Conservation (phyloP, 2,113 vertebrate species). For the Dunckerocampus dactyliophorus region DNA sequence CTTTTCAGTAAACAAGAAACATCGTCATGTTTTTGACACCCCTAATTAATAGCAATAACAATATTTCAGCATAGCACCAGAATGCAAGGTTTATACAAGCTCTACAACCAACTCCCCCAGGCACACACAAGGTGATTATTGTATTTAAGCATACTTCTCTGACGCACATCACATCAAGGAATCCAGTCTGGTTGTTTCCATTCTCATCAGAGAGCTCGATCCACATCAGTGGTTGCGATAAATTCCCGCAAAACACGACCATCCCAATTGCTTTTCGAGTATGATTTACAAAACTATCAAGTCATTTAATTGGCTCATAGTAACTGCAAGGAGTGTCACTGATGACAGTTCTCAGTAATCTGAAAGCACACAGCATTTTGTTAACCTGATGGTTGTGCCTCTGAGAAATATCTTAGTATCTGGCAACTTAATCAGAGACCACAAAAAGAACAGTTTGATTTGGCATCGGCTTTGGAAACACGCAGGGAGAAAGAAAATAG, state of each 20-base stretch:
- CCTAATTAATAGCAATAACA: too few relatives aligned
- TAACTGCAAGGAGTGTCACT: constrained; percentile 10
- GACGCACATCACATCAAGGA: constrained; percentile 5
- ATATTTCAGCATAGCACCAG: too few relatives aligned
- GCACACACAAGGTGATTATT: constrained; percentile 3
- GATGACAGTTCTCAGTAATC: constrained; percentile 10
- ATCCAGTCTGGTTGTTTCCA: constrained; percentile 12
- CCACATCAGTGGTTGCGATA: constrained; percentile 12
- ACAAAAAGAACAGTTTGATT: constrained; percentile 59
- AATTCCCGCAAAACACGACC: constrained; percentile 13
- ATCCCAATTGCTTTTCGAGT: constrained; percentile 14
- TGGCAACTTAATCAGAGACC: constrained; percentile 39
- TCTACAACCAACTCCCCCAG: too few relatives aligned
- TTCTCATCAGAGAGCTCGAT: constrained; percentile 14
- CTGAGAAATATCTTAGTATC: constrained; percentile 40
- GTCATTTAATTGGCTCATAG: constrained; percentile 14
- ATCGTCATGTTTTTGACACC: too few relatives aligned
- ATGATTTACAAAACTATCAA: neutral
- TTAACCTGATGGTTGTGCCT: constrained; percentile 41
- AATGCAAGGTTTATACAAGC: too few relatives aligned
- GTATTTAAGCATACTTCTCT: constrained; percentile 40
- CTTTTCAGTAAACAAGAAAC: too few relatives aligned
- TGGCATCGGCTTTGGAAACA: constrained; percentile 67
- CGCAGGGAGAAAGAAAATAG: constrained; percentile 46
- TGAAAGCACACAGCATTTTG: constrained; percentile 10